These are phyloP conservation scores for Taurulus bubalis DNA, from an alignment of 2,113 vertebrate species.

Conservation along the genomic window DNA sequence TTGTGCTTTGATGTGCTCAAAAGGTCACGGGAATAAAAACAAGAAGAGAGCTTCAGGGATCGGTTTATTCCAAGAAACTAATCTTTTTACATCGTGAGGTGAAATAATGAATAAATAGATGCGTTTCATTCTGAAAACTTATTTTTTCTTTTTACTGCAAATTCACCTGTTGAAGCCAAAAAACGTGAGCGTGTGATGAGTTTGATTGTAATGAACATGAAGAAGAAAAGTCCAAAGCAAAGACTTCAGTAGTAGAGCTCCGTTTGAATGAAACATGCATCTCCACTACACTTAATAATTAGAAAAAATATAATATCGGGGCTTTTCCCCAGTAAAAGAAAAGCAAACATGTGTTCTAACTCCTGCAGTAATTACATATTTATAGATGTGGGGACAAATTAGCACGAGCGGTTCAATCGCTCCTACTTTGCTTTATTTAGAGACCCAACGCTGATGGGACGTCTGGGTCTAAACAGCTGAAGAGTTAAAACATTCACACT, in stretches of 20 bases:
- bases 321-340: conserved; percentile 31
- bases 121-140: conserved; percentile 29
- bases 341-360: conserved; percentile 14
- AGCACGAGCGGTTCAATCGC: conserved; percentile 42
- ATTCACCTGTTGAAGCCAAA: conserved; percentile 55
- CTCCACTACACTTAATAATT: conserved; percentile 57
- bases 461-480: conserved; percentile 51
- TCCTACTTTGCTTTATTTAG: conserved; percentile 35
- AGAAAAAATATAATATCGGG: conserved; percentile 13
- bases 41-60: conserved; percentile 20
- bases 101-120: conserved; percentile 73
- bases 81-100: conserved; percentile 44
- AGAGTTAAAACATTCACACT: conserved; percentile 67
- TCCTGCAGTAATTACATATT: conserved; percentile 50
- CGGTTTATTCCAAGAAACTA: conserved; percentile 73
- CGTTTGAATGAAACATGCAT: conserved; percentile 64
- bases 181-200: background rate
- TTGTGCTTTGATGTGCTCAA: background rate
- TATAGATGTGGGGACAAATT: conserved; percentile 52
- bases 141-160: conserved; percentile 30
- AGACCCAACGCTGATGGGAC: conserved; percentile 40
- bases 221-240: background rate
- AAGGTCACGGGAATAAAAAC: conserved; percentile 44
- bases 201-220: too few species aligned
- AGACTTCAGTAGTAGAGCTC: conserved; percentile 13